Conservation (phyloP, 2,888 invertebrate species). For the Chrysopilus asiliformis region DNA sequence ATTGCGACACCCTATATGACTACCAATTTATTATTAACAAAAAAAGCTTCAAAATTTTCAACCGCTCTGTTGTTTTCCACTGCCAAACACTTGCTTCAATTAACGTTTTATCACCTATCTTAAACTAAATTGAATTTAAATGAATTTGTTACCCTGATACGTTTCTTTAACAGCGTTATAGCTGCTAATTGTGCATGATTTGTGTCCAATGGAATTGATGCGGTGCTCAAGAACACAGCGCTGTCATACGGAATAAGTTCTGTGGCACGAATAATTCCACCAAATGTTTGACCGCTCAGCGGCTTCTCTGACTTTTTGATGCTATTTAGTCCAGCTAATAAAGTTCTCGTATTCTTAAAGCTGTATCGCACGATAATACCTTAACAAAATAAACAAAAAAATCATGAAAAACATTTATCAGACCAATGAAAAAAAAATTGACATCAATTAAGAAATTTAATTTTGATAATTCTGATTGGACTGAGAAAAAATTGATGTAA, state of each 20-base stretch:
- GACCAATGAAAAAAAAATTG: too few relatives aligned
- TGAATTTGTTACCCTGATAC: constrained; percentile 32
- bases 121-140: not conserved
- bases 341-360: constrained; percentile 33
- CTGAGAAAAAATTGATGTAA: not conserved
- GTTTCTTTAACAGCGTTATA: constrained; percentile 34
- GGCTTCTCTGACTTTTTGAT: constrained; percentile 24
- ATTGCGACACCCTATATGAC: too few relatives aligned
- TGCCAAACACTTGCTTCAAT: too few relatives aligned
- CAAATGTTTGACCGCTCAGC: constrained; percentile 42
- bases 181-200: constrained; percentile 37
- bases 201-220: constrained; percentile 41
- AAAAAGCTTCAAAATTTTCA: too few relatives aligned
- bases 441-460: too few relatives aligned
- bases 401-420: too few relatives aligned
- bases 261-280: constrained; percentile 44
- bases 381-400: constrained; percentile 13
- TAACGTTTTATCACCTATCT: not conserved
- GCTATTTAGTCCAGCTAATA: constrained; percentile 33
- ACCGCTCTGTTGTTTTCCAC: too few relatives aligned
- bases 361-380: constrained; percentile 31
- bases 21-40: too few relatives aligned
- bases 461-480: not conserved
- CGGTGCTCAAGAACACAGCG: constrained; percentile 47
- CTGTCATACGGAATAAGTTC: constrained; percentile 48